Percentiles rank a stretch among this genome's conserved stretches.
Conservation (phyloP, 2,113 vertebrate species). For the Cavia aperea region DNA sequence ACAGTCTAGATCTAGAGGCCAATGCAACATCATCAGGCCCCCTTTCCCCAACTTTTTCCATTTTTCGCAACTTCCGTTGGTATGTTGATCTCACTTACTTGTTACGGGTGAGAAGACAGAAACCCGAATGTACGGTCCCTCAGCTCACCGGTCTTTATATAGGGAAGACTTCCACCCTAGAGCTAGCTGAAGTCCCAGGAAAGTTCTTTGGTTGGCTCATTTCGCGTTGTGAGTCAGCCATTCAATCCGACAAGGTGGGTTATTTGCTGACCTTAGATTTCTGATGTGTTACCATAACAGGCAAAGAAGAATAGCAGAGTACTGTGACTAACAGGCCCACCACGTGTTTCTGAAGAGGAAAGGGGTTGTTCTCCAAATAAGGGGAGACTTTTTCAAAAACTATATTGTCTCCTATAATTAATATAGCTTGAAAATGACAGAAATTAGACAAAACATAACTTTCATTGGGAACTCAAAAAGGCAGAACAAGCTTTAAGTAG, state of each 20-base stretch:
- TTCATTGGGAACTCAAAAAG: background rate
- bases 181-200: background rate
- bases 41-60: background rate
- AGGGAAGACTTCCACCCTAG: background rate
- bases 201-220: background rate
- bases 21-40: background rate
- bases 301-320: background rate
- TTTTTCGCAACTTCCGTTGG: background rate
- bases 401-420: background rate
- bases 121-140: background rate
- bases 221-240: background rate
- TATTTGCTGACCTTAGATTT: background rate
- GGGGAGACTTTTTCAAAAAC: background rate
- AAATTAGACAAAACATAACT: conserved; percentile 25
- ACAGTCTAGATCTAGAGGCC: background rate
- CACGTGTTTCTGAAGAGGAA: background rate
- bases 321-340: background rate
- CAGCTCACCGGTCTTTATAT: background rate
- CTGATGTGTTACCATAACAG: background rate
- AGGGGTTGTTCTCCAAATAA: background rate
- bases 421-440: background rate
- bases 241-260: background rate
- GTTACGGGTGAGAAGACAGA: background rate
- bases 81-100: background rate
- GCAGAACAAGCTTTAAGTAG: background rate